Evolutionary conservation across 1,140 invertebrate species (phyloP).

Genomic region (Uloborus diversus): DNA sequence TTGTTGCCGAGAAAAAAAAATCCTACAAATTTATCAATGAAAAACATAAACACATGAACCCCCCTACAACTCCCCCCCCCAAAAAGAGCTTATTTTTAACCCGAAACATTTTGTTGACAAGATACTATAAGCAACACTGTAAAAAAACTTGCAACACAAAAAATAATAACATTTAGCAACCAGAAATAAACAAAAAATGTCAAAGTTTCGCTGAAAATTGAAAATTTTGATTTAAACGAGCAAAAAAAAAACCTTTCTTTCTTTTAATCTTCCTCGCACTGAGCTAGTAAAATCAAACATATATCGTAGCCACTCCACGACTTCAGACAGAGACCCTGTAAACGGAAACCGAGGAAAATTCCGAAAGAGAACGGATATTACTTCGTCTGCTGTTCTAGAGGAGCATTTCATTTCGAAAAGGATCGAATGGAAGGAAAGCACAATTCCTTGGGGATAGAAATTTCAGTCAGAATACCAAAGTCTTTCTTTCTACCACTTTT

Average conservation of each 20-base stretch:
- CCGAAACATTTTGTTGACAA: no score
- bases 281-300: slow-evolving; percentile 33
- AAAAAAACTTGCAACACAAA: not conserved
- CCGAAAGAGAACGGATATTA: slow-evolving; percentile 31
- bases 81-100: no score
- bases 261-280: no score
- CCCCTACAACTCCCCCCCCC: no score
- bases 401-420: slow-evolving; percentile 47
- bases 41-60: no score
- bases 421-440: not conserved
- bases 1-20: no score
- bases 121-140: no score
- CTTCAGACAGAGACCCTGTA: not conserved
- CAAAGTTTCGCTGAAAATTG: not conserved
- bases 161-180: not conserved
- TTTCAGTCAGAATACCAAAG: slow-evolving; percentile 23
- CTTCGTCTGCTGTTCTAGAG: slow-evolving; percentile 5
- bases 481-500: not conserved
- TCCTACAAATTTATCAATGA: no score
- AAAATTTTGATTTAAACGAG: slow-evolving; percentile 9
- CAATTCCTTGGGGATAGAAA: slow-evolving; percentile 37
- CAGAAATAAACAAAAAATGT: not conserved
- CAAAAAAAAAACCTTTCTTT: not conserved
- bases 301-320: slow-evolving; percentile 22
- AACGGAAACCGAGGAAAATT: slow-evolving; percentile 10